Conservation (phyloP, 2,113 vertebrate genomes). For the Saguinus imperator region DNA sequence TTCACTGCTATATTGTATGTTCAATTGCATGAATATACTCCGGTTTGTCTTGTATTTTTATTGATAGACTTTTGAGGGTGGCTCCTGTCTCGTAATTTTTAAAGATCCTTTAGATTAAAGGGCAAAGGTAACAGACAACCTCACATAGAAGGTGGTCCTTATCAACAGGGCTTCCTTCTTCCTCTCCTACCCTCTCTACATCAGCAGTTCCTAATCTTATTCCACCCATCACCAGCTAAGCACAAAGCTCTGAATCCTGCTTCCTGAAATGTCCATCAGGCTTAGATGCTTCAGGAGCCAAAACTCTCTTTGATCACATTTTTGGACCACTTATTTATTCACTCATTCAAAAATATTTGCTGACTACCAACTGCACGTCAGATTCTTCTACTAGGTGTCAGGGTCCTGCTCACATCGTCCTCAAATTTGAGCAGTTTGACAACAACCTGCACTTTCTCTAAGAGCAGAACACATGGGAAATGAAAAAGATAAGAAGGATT, state of each 20-base stretch:
- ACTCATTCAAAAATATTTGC: neutral
- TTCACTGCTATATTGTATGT: neutral
- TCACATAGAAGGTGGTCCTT: neutral
- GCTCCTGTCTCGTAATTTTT: neutral
- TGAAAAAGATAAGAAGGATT: neutral
- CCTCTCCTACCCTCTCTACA: neutral
- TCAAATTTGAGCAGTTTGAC: neutral
- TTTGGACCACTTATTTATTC: neutral
- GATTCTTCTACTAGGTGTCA: neutral
- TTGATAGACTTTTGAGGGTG: neutral
- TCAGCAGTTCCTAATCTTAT: neutral
- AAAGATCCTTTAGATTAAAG: neutral
- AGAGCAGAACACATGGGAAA: neutral
- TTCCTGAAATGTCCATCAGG: neutral
- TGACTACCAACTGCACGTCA: neutral
- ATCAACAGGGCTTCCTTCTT: neutral
- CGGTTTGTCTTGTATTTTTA: neutral
- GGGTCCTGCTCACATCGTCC: neutral
- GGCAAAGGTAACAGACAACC: neutral
- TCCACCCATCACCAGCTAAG: fast-evolving
- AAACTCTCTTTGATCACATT: neutral
- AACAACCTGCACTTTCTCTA: neutral
- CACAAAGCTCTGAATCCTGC: neutral
- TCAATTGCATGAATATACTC: neutral
- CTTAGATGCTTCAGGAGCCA: neutral